Evolutionary conservation across 2,113 vertebrate species (phyloP).

Genomic region (Barbus barbus): DNA sequence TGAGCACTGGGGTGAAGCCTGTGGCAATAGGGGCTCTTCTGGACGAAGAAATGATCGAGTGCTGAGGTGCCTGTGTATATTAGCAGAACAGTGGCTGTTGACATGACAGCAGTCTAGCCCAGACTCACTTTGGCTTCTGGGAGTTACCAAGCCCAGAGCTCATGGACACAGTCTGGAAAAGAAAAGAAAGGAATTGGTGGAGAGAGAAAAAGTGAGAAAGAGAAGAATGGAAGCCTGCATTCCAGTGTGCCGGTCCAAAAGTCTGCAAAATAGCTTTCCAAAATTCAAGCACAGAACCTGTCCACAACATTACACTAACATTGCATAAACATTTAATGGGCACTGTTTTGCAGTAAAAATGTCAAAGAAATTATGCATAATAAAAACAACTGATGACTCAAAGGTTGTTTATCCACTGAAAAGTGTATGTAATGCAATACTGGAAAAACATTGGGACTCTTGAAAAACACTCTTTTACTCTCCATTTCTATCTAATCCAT

Average conservation of each 20-base stretch:
- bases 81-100: constrained; percentile 26
- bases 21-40: constrained; percentile 7
- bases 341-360: constrained; percentile 2
- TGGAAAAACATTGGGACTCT: constrained; percentile 29
- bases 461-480: constrained; percentile 15
- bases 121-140: constrained; percentile 41
- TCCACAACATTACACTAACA: constrained; percentile 9
- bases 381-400: neutral
- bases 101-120: constrained; percentile 33
- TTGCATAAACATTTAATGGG: neutral
- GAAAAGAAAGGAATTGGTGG: neutral
- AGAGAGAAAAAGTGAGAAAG: constrained; percentile 13
- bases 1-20: neutral
- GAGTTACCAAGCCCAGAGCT: constrained; percentile 41
- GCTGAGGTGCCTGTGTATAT: constrained; percentile 16
- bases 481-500: neutral
- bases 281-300: constrained; percentile 16
- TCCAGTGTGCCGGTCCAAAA: constrained; percentile 46
- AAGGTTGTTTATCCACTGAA: constrained; percentile 31
- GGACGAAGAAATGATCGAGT: neutral
- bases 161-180: constrained; percentile 21
- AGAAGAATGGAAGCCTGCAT: constrained; percentile 31
- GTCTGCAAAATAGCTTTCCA: constrained; percentile 53
- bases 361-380: neutral
- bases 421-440: constrained; percentile 19